These are phyloP conservation scores for Grammomys dolichurus DNA, from an alignment of 2,113 vertebrate genomes.

Conservation along the genomic window DNA sequence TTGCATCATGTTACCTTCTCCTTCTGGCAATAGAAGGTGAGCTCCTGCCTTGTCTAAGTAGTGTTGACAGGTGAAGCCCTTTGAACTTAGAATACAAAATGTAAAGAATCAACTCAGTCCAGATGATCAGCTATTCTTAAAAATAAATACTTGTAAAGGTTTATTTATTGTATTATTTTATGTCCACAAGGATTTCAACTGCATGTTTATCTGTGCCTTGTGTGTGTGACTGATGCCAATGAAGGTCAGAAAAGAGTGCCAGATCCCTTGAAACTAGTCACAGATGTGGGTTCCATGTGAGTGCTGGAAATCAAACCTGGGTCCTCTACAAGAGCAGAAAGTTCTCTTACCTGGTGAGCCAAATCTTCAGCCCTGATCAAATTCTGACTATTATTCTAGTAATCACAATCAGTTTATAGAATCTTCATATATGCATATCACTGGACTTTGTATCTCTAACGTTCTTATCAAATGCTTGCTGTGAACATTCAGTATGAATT, in stretches of 20 bases:
- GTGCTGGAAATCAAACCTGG: background rate
- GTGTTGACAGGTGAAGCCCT: conserved; percentile 71
- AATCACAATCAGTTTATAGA: background rate
- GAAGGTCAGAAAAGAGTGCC: background rate
- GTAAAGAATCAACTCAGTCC: conserved; percentile 56
- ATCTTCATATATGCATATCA: background rate
- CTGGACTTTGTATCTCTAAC: background rate
- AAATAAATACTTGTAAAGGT: background rate
- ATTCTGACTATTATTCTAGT: background rate
- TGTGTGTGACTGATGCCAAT: background rate
- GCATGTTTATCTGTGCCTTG: background rate
- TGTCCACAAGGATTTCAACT: background rate
- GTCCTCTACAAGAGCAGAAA: background rate
- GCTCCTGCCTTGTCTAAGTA: conserved; percentile 43
- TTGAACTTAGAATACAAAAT: conserved; percentile 75
- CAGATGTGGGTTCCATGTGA: background rate
- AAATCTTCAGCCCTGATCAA: background rate
- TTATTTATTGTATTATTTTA: background rate
- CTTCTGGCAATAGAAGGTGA: conserved; percentile 58
- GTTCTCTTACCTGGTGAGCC: background rate
- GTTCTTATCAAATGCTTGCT: conserved; percentile 55
- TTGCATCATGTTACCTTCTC: conserved; percentile 61
- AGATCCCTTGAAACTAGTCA: background rate
- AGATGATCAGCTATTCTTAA: conserved; percentile 23
- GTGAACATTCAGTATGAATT: background rate